These are phyloP conservation scores for Rhabdomys dilectus DNA, from an alignment of 2,113 vertebrate genomes.

Conservation along the genomic window DNA sequence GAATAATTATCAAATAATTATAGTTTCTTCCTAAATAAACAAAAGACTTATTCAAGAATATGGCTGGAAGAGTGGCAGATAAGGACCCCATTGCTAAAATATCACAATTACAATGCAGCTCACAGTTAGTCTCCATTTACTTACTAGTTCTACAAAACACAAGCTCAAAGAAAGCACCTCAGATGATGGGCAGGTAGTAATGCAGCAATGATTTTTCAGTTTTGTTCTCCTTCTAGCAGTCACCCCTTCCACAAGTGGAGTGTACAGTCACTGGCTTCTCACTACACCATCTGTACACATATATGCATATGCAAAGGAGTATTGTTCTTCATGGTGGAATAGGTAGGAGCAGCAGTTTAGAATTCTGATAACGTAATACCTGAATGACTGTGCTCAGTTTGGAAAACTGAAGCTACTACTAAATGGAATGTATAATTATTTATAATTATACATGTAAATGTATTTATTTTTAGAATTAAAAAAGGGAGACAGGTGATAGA, in stretches of 20 bases:
- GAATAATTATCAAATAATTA: background rate
- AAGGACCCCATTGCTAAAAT: background rate
- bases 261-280: background rate
- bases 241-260: background rate
- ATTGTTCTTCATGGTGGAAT: background rate
- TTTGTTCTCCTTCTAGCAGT: background rate
- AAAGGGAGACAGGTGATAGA: background rate
- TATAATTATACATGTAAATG: background rate
- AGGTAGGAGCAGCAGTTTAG: background rate
- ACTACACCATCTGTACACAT: background rate
- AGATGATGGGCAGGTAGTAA: background rate
- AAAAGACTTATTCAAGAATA: background rate
- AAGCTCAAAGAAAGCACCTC: background rate
- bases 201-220: background rate
- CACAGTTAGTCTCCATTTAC: background rate
- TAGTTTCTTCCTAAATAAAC: background rate
- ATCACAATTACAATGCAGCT: background rate
- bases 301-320: background rate
- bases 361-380: background rate
- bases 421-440: background rate
- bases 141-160: background rate
- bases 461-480: background rate
- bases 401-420: background rate
- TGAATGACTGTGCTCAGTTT: background rate
- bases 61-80: background rate